These are phyloP conservation scores for Tipula confusa DNA, from an alignment of 2,888 invertebrate genomes.

Conservation along the genomic window DNA sequence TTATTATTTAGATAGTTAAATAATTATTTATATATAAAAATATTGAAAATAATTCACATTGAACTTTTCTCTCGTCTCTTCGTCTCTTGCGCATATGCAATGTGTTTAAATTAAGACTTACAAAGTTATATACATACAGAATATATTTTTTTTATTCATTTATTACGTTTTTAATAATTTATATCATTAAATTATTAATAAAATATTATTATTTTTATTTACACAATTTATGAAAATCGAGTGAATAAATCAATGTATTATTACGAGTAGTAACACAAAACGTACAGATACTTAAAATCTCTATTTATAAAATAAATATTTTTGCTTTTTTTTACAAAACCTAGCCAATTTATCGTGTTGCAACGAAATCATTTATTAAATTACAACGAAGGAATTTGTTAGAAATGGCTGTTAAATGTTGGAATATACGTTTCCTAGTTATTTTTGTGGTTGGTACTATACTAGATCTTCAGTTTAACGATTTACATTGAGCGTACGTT, in stretches of 20 bases:
- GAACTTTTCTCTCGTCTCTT: neutral
- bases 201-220: neutral
- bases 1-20: slow-evolving; percentile 13
- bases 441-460: no score
- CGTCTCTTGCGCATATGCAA: neutral
- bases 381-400: neutral
- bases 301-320: neutral
- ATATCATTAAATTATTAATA: neutral
- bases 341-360: neutral
- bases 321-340: neutral
- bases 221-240: neutral
- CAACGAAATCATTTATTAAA: neutral
- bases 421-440: no score
- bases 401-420: neutral
- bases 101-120: slow-evolving; percentile 4
- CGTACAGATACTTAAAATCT: neutral
- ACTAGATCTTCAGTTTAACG: no score
- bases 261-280: neutral
- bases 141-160: slow-evolving; percentile 15
- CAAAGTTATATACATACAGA: neutral
- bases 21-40: slow-evolving; percentile 3
- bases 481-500: no score
- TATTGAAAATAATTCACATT: neutral
- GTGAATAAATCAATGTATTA: neutral
- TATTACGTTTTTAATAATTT: neutral